These are phyloP conservation scores for Spilosoma lubricipeda DNA, from an alignment of 2,888 invertebrate species.

Conservation along the genomic window DNA sequence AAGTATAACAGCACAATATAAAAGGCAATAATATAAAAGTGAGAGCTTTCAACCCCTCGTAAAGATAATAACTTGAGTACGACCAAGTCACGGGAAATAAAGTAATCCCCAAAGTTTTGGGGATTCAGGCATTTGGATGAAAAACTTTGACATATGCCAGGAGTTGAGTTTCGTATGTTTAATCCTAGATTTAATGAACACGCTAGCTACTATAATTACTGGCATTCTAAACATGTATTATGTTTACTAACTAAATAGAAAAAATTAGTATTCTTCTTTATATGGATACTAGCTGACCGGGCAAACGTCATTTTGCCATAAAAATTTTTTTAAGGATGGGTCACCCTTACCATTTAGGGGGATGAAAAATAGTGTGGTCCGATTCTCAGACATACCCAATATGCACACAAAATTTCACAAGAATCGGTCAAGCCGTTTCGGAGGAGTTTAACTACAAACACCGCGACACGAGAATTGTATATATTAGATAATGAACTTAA, in stretches of 20 bases:
- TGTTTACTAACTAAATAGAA: not conserved
- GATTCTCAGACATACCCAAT: too few species aligned
- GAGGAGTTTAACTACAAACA: too few species aligned
- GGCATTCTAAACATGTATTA: not conserved
- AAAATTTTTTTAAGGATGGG: too few species aligned
- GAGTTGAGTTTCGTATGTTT: not conserved
- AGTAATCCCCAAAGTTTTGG: constrained; percentile 56
- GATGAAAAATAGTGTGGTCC: too few species aligned
- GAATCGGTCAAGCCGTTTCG: too few species aligned
- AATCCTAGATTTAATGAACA: not conserved
- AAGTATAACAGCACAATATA: constrained; percentile 71
- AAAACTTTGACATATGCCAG: constrained; percentile 47
- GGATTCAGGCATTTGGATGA: constrained; percentile 53
- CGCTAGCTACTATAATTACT: not conserved
- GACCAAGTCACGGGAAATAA: constrained; percentile 65
- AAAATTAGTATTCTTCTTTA: not conserved
- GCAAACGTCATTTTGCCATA: too few species aligned
- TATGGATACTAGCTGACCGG: too few species aligned
- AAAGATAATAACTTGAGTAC: constrained; percentile 78
- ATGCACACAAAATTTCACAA: too few species aligned
- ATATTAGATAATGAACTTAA: not conserved
- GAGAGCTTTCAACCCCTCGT: constrained; percentile 82
- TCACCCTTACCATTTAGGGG: too few species aligned
- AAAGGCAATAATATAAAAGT: constrained; percentile 78
- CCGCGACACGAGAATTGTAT: too few species aligned